Conservation (phyloP, 1,140 invertebrate genomes). For the Trialeurodes vaporariorum region DNA sequence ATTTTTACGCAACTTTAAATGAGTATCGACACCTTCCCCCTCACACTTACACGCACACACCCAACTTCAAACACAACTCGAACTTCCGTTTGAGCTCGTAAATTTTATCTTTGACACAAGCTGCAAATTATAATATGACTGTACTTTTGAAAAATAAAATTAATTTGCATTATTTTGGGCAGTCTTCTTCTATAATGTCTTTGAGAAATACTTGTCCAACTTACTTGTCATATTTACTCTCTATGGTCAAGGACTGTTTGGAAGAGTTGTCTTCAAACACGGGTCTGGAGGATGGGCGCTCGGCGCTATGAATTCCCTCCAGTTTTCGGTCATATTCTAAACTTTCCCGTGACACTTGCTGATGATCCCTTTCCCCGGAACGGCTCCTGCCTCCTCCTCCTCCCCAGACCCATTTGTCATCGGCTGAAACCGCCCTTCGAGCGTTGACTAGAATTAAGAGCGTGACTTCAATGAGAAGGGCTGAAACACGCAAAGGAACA, state of each 20-base stretch:
- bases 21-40: too few relatives aligned
- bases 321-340: constrained; percentile 1
- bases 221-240: too few relatives aligned
- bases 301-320: neutral
- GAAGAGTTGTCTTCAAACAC: neutral
- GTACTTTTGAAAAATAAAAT: too few relatives aligned
- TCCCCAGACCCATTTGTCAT: constrained; percentile 35
- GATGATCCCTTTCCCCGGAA: constrained; percentile 13
- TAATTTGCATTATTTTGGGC: too few relatives aligned
- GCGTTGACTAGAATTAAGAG: neutral
- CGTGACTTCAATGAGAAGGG: neutral
- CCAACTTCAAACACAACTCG: too few relatives aligned
- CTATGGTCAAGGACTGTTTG: neutral
- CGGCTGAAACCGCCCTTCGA: constrained; percentile 12
- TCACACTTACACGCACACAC: too few relatives aligned
- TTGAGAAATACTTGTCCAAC: too few relatives aligned
- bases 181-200: too few relatives aligned
- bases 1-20: too few relatives aligned
- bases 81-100: too few relatives aligned
- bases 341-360: neutral
- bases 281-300: neutral
- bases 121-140: too few relatives aligned
- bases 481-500: constrained; percentile 1
- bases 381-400: constrained; percentile 18
- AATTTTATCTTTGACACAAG: too few relatives aligned